Base-by-base conservation (phyloP, 1,140 invertebrate genomes). In the Scaptodrosophila lebanonensis region DNA sequence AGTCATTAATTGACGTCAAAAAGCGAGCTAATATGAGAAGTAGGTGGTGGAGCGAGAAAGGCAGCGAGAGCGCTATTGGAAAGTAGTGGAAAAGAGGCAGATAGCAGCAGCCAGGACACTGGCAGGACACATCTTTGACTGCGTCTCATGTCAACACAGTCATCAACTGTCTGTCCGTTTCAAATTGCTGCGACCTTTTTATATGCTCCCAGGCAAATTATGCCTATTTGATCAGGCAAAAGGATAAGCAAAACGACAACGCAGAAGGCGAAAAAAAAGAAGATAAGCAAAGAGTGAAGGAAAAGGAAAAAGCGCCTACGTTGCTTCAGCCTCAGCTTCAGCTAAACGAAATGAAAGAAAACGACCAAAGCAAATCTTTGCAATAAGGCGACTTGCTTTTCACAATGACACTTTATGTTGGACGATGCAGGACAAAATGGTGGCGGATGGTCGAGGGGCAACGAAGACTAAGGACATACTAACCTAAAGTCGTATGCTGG, bases 1-100 rank as follows among this genome's bases (percentile, higher is more conserved):
- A 57, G 49, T 75, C 72, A 83, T 83, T 79, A 79, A 79, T 83
- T 79, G 79, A 79, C 76, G 69, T 75, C 70, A 76, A 83, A 82
- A 79, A 75, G 75, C 66, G 69, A 65, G 75, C 82, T 79, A 82
- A 79, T 82, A 69, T 70, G n/a, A n/a, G n/a, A n/a, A n/a, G n/a
- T n/a, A n/a, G n/a, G n/a, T n/a, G n/a, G n/a, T n/a, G n/a, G n/a
- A n/a, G n/a, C n/a, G n/a, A n/a, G n/a, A n/a, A n/a, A n/a, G n/a
- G n/a, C n/a, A n/a, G n/a, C n/a, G n/a, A n/a, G n/a, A n/a, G n/a
- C n/a, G n/a, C n/a, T n/a, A n/a, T n/a, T n/a, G n/a, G n/a, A n/a
- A n/a, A n/a, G 8, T 25, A 25, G 22, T 25, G 22, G 22, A 25
- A 4, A n/a, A n/a, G 22, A 8, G 22, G 8, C 22, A 25, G 3